Evolutionary conservation across 1,140 invertebrate species (phyloP), one percentile per base, ranked within the genome.

Genomic region (Varroa destructor): DNA sequence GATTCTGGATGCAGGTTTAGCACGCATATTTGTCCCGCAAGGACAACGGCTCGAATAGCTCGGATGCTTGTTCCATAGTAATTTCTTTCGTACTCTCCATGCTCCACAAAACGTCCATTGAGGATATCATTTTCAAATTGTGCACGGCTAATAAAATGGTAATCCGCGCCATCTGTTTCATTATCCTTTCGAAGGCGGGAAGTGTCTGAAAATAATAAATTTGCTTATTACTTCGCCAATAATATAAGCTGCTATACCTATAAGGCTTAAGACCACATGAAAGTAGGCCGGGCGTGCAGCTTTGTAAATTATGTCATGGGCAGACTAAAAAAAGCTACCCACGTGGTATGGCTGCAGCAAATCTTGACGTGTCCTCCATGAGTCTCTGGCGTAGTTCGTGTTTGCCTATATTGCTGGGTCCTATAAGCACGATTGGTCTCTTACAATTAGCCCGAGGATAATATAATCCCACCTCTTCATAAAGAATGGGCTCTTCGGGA

Each of bases 261-360:
- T 56, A 61, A 57, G 55, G 36, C 14, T 57, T 56, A 54, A 14
- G 46, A 8, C 36, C 56, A 55, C 25, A 72, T 55, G 25, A n/a
- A 42, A 36, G 25, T 12, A 61, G 25, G 14, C 10, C 14, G 8
- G n/a, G 5, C 3, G 43, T 46, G 10, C 25, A 55, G 37, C 14
- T 37, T 6, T 54, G 1, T 3, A 8, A 51, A 3, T 25, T 25
- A 25, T 51, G 46, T 8, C 4, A 51, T 51, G 46, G 8, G 46
- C 46, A 8, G 8, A 51, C 3, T 8, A 51, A 6, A 71, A 43
- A 43, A 10, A 71, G 12, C 71, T 36, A 79, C 80, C 78, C 77
- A 83, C 82, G 83, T 71, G 84, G 83, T n/a, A 84, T 78, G 55
- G 83, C 82, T 25, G 81, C 79, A 64, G 82, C 82, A 78, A 85